These are phyloP conservation scores for Drosophila subquinaria DNA, from an alignment of 2,888 invertebrate species.

Conservation along the genomic window DNA sequence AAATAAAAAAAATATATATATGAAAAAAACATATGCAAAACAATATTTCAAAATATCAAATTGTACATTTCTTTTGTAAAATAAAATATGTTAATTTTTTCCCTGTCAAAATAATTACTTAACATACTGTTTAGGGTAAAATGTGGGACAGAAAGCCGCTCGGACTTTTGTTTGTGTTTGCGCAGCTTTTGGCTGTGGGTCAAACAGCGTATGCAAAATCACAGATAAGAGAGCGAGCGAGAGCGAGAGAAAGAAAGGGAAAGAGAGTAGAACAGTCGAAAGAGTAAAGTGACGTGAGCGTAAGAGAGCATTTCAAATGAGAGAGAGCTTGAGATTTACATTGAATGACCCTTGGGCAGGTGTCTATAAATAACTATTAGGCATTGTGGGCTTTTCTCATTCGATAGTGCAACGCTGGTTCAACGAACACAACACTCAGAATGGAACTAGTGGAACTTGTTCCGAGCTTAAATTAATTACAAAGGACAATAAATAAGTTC, in stretches of 20 bases:
- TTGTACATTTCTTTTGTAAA: no score
- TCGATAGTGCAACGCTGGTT: constrained; percentile 12
- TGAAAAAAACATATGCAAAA: background rate
- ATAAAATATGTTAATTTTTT: background rate
- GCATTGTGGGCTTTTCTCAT: constrained; percentile 18
- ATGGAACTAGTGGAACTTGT: constrained; percentile 6
- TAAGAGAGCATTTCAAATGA: constrained; percentile 4
- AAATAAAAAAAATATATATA: background rate
- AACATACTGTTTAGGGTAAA: constrained; percentile 3
- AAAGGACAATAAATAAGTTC: background rate
- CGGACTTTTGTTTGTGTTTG: constrained; percentile 38
- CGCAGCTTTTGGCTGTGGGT: constrained; percentile 56
- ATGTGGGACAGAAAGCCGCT: constrained; percentile 26
- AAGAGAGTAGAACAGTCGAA: background rate
- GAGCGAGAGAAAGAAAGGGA: constrained; percentile 1
- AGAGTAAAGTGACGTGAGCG: constrained; percentile 15
- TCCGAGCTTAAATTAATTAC: background rate
- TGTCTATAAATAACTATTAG: constrained; percentile 46
- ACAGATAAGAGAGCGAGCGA: constrained; percentile 8
- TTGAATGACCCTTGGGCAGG: constrained; percentile 35
- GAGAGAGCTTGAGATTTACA: constrained; percentile 18
- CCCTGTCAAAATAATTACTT: background rate
- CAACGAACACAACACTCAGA: constrained; percentile 3
- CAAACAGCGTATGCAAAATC: constrained; percentile 54
- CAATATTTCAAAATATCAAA: no score